Base-by-base conservation (phyloP, 2,797 vertebrate species). In the Taeniopygia guttata region DNA sequence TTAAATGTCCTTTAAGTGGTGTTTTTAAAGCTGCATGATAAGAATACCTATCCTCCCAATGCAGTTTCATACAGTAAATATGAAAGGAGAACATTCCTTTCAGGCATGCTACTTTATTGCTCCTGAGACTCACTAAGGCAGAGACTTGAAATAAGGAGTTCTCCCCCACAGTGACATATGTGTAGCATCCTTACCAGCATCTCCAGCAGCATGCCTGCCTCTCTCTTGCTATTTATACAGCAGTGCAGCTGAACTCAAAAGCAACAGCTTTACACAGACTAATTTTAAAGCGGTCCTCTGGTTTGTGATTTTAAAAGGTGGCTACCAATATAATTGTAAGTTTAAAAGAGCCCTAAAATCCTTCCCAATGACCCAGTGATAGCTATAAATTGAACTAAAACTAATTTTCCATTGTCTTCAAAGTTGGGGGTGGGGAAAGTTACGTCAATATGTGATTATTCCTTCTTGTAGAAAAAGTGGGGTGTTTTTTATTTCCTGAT, bases 21-120 rank as follows among this genome's bases (percentile, higher is more conserved):
- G 75, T 85, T 95, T 87, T 95, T 94, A 94, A 96, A 91, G 83
- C 89, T 94, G 67, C 87, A 79, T 74, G 60, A 14, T 56, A 69
- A 87, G 89, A 94, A 83, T 88, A 87, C 92, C 87, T 89, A 18
- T 83, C n/a, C 59, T 93, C 80, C 72, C 30, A 42, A 58, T 88
- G 51, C 63, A 76, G 45, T 82, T 96, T 48, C 51, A 13, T 56
- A 6, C 43, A 83, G 93, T 81, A 93, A 93, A 92, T 91, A 87
- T 4, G 30, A 72, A 87, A 84, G 88, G 23, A 85, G 73, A 86
- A 12, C 49, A 46, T 75, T 45, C 16, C 13, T 93, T 40, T 92
- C 48, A 67, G 78, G 79, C 27, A 0, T 48, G 51, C 49, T 82
- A 34, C 64, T 89, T 86, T 64, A 63, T 82, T 17, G 36, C 82